A percentile compares a stretch with the other conserved stretches of the same genome.
Conservation (phyloP, 2,113 vertebrate genomes). For the Pontoporia blainvillei region DNA sequence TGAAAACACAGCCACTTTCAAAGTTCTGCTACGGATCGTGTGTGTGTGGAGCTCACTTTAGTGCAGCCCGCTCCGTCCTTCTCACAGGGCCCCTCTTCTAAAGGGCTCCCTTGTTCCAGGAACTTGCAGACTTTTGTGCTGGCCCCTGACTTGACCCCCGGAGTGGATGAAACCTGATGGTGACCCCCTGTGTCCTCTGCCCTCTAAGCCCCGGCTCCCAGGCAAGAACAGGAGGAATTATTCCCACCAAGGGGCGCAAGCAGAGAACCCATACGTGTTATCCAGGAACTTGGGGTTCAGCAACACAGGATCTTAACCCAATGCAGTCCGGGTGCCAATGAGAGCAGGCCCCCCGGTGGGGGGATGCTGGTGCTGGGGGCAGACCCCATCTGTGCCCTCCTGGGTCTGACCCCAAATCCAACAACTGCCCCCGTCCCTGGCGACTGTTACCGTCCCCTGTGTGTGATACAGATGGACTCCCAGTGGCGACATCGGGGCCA, state of each 20-base stretch:
- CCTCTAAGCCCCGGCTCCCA: background rate
- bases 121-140: fast-evolving
- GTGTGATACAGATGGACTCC: background rate
- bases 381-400: background rate
- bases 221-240: background rate
- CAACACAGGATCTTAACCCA: background rate
- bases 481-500: background rate
- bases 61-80: background rate
- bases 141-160: background rate
- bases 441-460: background rate
- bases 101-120: background rate
- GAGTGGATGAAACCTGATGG: background rate
- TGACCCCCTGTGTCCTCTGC: fast-evolving
- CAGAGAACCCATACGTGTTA: too few species aligned
- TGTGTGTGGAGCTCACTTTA: fast-evolving
- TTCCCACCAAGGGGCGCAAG: background rate
- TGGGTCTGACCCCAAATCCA: background rate
- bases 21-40: background rate
- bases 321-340: fast-evolving
- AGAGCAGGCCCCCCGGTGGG: background rate
- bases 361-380: background rate
- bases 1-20: background rate
- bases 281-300: too few species aligned
- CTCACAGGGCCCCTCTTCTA: background rate
- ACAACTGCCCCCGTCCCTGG: fast-evolving